phyloP scores from a whole-genome alignment of 2,113 vertebrate species.

The Argyrosomus japonicus region DNA sequence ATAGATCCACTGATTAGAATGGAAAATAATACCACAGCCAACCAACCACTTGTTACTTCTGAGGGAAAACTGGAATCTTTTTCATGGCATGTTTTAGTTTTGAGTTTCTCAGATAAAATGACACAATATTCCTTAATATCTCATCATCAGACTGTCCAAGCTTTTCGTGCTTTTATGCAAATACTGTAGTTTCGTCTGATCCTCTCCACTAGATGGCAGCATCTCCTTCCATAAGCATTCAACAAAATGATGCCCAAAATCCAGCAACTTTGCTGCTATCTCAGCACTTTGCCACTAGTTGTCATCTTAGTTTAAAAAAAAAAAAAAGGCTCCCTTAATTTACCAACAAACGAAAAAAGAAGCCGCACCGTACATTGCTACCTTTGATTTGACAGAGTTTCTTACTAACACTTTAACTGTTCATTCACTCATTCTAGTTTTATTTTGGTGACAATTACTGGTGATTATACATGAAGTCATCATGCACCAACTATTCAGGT shows the following conservation, averaged over 20 bases:
- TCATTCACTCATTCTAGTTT: too few relatives aligned
- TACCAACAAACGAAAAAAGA: not conserved
- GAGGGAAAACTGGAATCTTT: not conserved
- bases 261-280: not conserved
- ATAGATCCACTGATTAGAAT: not conserved
- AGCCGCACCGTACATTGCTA: not conserved
- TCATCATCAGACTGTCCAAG: not conserved
- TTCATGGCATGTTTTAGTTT: not conserved
- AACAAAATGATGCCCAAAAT: not conserved
- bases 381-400: not conserved
- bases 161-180: not conserved
- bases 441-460: not conserved
- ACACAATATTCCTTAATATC: conserved; percentile 22
- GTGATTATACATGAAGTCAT: not conserved
- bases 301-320: conserved; percentile 15
- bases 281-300: conserved; percentile 19
- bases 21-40: not conserved
- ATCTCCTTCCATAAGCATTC: not conserved
- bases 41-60: not conserved
- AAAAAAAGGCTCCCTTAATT: not conserved
- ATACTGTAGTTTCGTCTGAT: not conserved
- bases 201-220: conserved; percentile 50
- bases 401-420: not conserved
- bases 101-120: conserved; percentile 16
- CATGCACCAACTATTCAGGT: not conserved